Evolutionary conservation across 2,888 invertebrate species (phyloP).

Genomic region (Drosophila mimetica): DNA sequence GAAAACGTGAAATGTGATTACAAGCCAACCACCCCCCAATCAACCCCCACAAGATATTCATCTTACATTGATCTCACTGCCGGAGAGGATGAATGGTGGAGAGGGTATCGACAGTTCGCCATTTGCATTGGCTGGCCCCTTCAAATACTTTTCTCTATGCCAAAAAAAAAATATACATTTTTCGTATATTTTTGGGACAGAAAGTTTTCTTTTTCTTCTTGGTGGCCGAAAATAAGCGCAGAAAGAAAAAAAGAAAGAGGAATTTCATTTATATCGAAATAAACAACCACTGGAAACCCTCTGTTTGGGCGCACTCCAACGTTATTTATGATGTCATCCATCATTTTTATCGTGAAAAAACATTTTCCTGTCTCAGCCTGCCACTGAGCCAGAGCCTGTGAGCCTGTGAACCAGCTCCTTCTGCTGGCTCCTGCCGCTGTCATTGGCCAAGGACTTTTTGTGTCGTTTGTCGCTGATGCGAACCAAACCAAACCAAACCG

Average conservation of each 20-base stretch:
- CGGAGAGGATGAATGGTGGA: constrained; percentile 7
- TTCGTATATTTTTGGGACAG: constrained; percentile 38
- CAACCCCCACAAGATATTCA: constrained; percentile 41
- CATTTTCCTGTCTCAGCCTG: constrained; percentile 83
- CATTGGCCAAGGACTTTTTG: constrained; percentile 83
- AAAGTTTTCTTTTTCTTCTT: constrained; percentile 60
- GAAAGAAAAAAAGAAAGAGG: constrained; percentile 57
- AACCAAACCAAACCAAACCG: constrained; percentile 26
- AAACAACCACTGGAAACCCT: constrained; percentile 84
- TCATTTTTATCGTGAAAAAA: constrained; percentile 85
- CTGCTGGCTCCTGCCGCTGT: constrained; percentile 65
- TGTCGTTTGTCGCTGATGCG: constrained; percentile 71
- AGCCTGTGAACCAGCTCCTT: constrained; percentile 44
- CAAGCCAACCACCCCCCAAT: constrained; percentile 53
- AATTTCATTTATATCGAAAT: constrained; percentile 84
- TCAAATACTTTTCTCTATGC: constrained; percentile 49
- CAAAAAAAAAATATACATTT: constrained; percentile 44
- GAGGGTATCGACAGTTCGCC: constrained; percentile 69
- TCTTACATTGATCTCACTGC: constrained; percentile 33
- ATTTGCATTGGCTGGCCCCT: constrained; percentile 61
- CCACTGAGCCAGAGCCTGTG: constrained; percentile 55
- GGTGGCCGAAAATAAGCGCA: constrained; percentile 61
- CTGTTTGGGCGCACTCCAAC: constrained; percentile 83
- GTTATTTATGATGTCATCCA: constrained; percentile 85
- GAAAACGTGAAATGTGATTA: constrained; percentile 72